Evolutionary conservation across 2,113 vertebrate genomes (phyloP).

Genomic region (Cinclus mexicanus): DNA sequence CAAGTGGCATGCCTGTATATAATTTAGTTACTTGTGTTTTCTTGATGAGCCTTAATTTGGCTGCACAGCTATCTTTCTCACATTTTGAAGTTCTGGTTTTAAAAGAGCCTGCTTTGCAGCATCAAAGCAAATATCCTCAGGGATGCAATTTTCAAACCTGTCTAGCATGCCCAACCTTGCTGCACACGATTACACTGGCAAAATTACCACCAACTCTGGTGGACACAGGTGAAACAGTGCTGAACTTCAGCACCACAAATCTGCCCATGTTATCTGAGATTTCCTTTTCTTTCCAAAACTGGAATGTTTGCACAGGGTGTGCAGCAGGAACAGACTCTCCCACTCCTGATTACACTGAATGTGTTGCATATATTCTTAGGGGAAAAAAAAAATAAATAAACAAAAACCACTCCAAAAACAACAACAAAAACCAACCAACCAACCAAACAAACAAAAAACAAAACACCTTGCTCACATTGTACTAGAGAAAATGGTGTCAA

Average conservation of each 20-base stretch:
- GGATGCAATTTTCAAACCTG: not conserved
- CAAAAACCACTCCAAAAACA: no score
- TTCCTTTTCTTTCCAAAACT: not conserved
- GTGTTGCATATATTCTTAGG: not conserved
- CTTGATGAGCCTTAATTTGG: not conserved
- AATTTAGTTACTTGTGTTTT: not conserved
- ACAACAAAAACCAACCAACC: no score
- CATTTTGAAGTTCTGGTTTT: not conserved
- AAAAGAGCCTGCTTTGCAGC: not conserved
- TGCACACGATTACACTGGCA: not conserved
- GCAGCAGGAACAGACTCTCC: not conserved
- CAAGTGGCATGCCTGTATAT: not conserved
- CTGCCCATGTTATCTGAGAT: not conserved
- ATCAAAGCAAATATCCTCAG: not conserved
- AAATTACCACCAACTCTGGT: not conserved
- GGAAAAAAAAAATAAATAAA: no score
- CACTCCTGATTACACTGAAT: not conserved
- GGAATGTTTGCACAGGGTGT: not conserved
- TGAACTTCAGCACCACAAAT: not conserved
- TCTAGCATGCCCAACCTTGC: not conserved
- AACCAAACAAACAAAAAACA: no score
- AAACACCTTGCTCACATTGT: not conserved
- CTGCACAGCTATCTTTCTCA: not conserved
- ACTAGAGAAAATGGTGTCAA: not conserved
- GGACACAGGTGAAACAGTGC: not conserved